Percentiles rank a stretch among this genome's conserved stretches.
Conservation (phyloP, 2,888 invertebrate genomes). For the Dryobota labecula region DNA sequence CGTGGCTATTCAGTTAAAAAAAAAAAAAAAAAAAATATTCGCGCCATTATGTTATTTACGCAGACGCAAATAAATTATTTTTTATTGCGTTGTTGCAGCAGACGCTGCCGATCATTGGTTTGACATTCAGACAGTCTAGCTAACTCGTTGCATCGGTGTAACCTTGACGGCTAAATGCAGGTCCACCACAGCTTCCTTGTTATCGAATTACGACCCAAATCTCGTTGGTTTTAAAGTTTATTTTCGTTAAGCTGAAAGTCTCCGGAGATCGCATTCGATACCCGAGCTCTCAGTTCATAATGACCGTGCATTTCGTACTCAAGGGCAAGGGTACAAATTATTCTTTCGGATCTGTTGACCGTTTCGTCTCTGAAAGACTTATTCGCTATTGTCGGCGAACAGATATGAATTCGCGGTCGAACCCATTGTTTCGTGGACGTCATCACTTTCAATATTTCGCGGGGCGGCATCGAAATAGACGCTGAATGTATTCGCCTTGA, state of each 20-base stretch:
- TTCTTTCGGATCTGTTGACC: constrained; percentile 80
- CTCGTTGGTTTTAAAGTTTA: constrained; percentile 53
- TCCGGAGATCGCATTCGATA: constrained; percentile 79
- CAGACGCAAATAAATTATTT: constrained; percentile 88
- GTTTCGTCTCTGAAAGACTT: constrained; percentile 77
- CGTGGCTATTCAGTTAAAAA: constrained; percentile 61
- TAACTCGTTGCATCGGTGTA: constrained; percentile 84
- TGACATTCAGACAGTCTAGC: constrained; percentile 90
- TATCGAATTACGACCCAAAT: constrained; percentile 69
- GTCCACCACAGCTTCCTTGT: constrained; percentile 39
- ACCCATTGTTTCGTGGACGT: constrained; percentile 75
- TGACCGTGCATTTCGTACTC: constrained; percentile 86
- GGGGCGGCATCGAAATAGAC: constrained; percentile 67
- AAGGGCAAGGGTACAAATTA: constrained; percentile 87
- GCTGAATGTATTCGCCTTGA: constrained; percentile 71
- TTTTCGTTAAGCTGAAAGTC: constrained; percentile 58
- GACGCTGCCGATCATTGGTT: constrained; percentile 88
- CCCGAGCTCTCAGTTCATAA: constrained; percentile 78
- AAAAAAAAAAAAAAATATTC: too few relatives aligned
- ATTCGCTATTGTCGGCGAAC: constrained; percentile 71
- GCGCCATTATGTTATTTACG: constrained; percentile 85
- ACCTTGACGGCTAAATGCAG: constrained; percentile 75
- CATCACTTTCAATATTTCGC: constrained; percentile 72
- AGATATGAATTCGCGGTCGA: constrained; percentile 75
- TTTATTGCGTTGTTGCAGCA: constrained; percentile 87